A percentile compares a stretch with the other conserved stretches of the same genome.
phyloP scores from a whole-genome alignment of 2,888 invertebrate species.

The Synanthedon myopaeformis region DNA sequence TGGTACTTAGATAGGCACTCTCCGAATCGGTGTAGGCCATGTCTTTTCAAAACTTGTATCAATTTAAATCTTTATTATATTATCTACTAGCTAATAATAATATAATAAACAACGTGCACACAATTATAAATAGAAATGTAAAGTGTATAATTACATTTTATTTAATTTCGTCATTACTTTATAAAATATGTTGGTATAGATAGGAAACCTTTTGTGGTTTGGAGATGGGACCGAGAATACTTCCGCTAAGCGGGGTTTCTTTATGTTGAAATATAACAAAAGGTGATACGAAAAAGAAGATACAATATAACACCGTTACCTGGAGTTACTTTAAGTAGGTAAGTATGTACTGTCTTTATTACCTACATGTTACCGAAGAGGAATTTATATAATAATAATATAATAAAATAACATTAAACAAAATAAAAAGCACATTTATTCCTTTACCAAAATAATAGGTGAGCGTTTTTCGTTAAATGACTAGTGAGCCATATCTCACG shows the following conservation, averaged over 20 bases:
- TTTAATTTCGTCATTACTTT: too few relatives aligned
- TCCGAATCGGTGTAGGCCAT: too few relatives aligned
- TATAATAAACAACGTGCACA: too few relatives aligned
- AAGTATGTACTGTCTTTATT: neutral
- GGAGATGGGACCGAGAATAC: constrained; percentile 26
- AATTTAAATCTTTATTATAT: too few relatives aligned
- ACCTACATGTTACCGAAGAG: neutral
- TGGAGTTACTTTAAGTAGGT: neutral
- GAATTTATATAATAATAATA: neutral
- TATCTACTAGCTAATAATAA: too few relatives aligned
- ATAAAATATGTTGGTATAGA: neutral
- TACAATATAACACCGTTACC: too few relatives aligned
- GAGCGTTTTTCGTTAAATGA: too few relatives aligned
- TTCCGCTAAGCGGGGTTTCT: constrained; percentile 29
- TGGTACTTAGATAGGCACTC: too few relatives aligned
- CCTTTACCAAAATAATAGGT: too few relatives aligned
- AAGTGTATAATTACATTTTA: neutral
- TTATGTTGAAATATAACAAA: constrained; percentile 26
- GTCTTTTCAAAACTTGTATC: too few relatives aligned
- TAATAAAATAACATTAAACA: neutral
- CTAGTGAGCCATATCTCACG: too few relatives aligned
- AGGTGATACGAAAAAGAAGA: neutral
- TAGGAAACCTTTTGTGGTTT: constrained; percentile 25
- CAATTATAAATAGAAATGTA: neutral
- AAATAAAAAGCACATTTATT: too few relatives aligned